phyloP scores from a whole-genome alignment of 2,888 invertebrate species.

The Archaeoteleia sp. region DNA sequence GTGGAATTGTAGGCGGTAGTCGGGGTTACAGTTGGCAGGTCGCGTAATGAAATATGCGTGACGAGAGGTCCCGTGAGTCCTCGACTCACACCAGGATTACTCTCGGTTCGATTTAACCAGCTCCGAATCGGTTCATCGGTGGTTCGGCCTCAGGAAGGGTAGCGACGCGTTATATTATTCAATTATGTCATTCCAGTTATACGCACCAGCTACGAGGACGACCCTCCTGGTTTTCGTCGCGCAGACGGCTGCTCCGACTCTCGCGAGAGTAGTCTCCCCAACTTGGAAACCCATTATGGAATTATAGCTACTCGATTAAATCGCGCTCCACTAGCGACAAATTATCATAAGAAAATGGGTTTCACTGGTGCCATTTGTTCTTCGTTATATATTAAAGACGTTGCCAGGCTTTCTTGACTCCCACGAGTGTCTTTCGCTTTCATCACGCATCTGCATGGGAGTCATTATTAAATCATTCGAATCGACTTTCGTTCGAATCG shows the following conservation, averaged over 20 bases:
- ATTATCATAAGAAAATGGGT: constrained; percentile 73
- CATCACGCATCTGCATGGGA: too few species aligned
- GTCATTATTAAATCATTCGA: too few species aligned
- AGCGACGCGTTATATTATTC: constrained; percentile 72
- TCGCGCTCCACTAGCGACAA: constrained; percentile 65
- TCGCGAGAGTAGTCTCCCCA: constrained; percentile 56
- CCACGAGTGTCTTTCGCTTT: too few species aligned
- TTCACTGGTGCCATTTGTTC: constrained; percentile 43
- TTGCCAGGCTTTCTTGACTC: constrained; percentile 20
- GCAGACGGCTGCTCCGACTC: constrained; percentile 40
- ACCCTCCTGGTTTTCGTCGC: constrained; percentile 47
- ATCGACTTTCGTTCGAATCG: too few species aligned
- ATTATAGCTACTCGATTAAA: constrained; percentile 74
- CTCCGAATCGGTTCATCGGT: constrained; percentile 54
- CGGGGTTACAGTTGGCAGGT: constrained; percentile 63
- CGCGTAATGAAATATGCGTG: constrained; percentile 73
- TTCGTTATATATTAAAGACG: constrained; percentile 21
- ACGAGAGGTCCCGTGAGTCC: constrained; percentile 71
- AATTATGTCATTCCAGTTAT: constrained; percentile 73
- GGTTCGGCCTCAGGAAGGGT: constrained; percentile 58
- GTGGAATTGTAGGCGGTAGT: constrained; percentile 51
- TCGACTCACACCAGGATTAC: constrained; percentile 66
- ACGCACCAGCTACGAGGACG: constrained; percentile 63
- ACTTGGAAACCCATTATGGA: constrained; percentile 67
- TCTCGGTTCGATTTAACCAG: constrained; percentile 59